These are phyloP conservation scores for Beaufortia kweichowensis DNA, from an alignment of 2,113 vertebrate species.

Conservation along the genomic window DNA sequence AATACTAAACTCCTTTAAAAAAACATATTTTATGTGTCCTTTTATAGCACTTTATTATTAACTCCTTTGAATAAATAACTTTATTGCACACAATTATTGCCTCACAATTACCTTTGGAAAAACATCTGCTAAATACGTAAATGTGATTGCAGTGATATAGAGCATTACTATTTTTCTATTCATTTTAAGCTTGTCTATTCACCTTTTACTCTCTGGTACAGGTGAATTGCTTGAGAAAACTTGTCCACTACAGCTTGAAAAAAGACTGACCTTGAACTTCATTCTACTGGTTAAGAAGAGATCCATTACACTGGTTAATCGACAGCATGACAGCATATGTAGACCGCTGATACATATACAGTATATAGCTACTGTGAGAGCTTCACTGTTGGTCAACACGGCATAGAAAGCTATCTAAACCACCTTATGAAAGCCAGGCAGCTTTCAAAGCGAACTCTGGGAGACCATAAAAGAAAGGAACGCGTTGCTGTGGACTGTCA, in stretches of 20 bases:
- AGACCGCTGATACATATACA: not conserved
- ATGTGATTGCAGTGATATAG: too few species aligned
- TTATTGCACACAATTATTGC: too few species aligned
- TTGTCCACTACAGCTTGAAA: too few species aligned
- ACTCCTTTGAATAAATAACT: too few species aligned
- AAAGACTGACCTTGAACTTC: not conserved
- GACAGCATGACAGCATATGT: not conserved
- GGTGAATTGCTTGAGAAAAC: not conserved
- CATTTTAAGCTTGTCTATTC: too few species aligned
- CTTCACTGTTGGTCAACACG: not conserved
- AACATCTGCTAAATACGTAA: too few species aligned
- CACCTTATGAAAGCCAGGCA: constrained; percentile 12
- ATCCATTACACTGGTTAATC: not conserved
- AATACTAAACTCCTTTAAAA: too few species aligned
- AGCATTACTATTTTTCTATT: too few species aligned
- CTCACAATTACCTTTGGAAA: too few species aligned
- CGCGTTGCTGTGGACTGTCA: constrained; percentile 1
- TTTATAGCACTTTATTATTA: too few species aligned
- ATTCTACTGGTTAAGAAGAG: not conserved
- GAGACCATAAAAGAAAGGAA: constrained; percentile 18
- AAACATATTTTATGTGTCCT: too few species aligned
- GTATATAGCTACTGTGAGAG: not conserved
- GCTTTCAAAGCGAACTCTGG: constrained; percentile 1
- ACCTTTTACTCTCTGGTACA: not conserved
- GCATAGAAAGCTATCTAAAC: constrained; percentile 7